Evolutionary conservation across 2,888 invertebrate species (phyloP), one percentile per base, ranked within the genome.

Genomic region (Priocnemis perturbator): DNA sequence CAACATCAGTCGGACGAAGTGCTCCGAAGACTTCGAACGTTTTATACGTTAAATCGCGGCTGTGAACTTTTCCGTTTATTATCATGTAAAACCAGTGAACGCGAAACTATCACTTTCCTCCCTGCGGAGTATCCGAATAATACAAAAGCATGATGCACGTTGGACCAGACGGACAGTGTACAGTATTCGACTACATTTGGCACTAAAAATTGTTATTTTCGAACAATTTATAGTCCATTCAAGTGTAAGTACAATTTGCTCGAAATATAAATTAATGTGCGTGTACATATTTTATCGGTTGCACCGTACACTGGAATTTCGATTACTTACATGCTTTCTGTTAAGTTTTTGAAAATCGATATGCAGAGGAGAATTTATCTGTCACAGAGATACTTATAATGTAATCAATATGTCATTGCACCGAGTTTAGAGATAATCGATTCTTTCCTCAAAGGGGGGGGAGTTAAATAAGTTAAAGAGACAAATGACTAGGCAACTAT

Each of bases 331-430:
- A n/a, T n/a, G n/a, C n/a, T n/a, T n/a, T n/a, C n/a, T n/a, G n/a
- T n/a, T n/a, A n/a, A n/a, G n/a, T n/a, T n/a, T n/a, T n/a, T n/a
- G 17, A 15, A 19, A 17, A 7, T 26, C 3, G 2, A 2, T 53
- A 30, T 30, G 5, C 19, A 52, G 56, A 11, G 9, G 58, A 66
- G 69, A 69, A 70, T 73, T 69, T 56, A 45, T 17, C 47, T 47
- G 50, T 57, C 60, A 55, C 9, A 5, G 21, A 19, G 48, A 69
- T 53, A 52, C 45, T n/a, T 30, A 62, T 23, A 63, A 64, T 26
- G 55, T 61, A 60, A 71, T 78, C 77, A 64, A 78, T 78, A 72
- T 83, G 83, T 80, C 83, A 78, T 82, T 82, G 82, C 78, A 77
- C 79, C 56, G 62, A 50, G 62, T 73, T 61, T 67, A 71, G 65